phyloP scores from a whole-genome alignment of 2,888 invertebrate genomes.

The Melieria crassipennis region DNA sequence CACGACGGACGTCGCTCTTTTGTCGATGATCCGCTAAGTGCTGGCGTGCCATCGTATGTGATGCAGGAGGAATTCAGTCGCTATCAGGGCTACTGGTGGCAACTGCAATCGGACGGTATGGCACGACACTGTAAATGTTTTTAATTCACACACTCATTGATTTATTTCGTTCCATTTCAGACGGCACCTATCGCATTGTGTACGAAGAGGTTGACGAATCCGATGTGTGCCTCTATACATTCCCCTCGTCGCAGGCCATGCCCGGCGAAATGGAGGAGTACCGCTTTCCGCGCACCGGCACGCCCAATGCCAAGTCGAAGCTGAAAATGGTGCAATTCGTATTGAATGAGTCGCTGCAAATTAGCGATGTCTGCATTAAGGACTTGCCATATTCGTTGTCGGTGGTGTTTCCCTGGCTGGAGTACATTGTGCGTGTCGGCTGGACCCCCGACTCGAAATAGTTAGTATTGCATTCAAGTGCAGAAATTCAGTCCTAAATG shows the following conservation, averaged over 20 bases:
- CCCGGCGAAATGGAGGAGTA: conserved; percentile 84
- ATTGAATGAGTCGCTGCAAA: conserved; percentile 72
- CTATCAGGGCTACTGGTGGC: conserved; percentile 99
- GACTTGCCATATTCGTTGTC: conserved; percentile 81
- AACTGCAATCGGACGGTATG: conserved; percentile 76
- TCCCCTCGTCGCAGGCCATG: conserved; percentile 83
- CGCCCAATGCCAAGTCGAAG: conserved; percentile 88
- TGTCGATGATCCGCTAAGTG: conserved; percentile 85
- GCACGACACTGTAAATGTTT: not conserved
- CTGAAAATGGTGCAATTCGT: conserved; percentile 87
- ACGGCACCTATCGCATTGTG: conserved; percentile 79
- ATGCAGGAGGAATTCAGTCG: conserved; percentile 98
- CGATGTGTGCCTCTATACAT: conserved; percentile 90
- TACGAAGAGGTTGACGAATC: conserved; percentile 90
- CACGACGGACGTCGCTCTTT: conserved; percentile 75
- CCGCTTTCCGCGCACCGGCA: conserved; percentile 88
- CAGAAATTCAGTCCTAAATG: not conserved
- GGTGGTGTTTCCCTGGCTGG: conserved; percentile 90
- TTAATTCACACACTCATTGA: not conserved
- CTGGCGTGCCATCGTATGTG: conserved; percentile 97
- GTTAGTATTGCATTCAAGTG: conserved; percentile 69
- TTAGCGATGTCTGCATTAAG: conserved; percentile 78
- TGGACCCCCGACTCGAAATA: conserved; percentile 93
- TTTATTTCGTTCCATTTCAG: conserved; percentile 9
- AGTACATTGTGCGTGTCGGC: conserved; percentile 93